These are phyloP conservation scores for Drosophila colorata DNA, from an alignment of 2,888 invertebrate species.

Conservation along the genomic window DNA sequence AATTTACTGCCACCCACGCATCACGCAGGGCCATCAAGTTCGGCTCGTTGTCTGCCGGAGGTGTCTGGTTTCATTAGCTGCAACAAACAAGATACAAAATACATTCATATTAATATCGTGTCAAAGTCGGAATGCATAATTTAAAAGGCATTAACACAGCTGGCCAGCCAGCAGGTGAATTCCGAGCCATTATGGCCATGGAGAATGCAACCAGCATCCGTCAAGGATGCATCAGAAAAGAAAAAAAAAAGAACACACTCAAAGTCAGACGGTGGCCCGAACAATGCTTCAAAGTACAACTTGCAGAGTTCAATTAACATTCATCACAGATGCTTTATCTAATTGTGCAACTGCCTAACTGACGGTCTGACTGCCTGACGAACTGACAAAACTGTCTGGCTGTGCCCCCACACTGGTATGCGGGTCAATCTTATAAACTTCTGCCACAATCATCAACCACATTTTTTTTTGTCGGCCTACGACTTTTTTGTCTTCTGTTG, in stretches of 20 bases:
- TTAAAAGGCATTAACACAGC: conserved; percentile 42
- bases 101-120: conserved; percentile 47
- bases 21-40: conserved; percentile 42
- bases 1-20: conserved; percentile 55
- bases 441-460: conserved; percentile 47
- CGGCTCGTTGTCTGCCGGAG: conserved; percentile 29
- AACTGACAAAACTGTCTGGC: conserved; percentile 19
- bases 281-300: conserved; percentile 58
- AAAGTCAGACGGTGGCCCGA: conserved; percentile 31
- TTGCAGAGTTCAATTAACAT: conserved; percentile 74
- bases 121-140: conserved; percentile 43
- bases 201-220: conserved; percentile 57
- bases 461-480: conserved; percentile 52
- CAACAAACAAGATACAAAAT: conserved; percentile 58
- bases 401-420: conserved; percentile 68
- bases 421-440: conserved; percentile 71
- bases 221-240: conserved; percentile 55
- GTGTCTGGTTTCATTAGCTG: conserved; percentile 74
- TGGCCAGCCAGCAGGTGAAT: conserved; percentile 48
- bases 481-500: conserved; percentile 23
- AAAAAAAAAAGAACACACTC: conserved; percentile 33
- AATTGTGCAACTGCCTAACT: conserved; percentile 59
- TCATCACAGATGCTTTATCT: conserved; percentile 70
- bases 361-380: conserved; percentile 17
- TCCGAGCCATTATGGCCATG: neutral